Base-by-base conservation (phyloP, 2,888 invertebrate species). In the Cerceris rybyensis region DNA sequence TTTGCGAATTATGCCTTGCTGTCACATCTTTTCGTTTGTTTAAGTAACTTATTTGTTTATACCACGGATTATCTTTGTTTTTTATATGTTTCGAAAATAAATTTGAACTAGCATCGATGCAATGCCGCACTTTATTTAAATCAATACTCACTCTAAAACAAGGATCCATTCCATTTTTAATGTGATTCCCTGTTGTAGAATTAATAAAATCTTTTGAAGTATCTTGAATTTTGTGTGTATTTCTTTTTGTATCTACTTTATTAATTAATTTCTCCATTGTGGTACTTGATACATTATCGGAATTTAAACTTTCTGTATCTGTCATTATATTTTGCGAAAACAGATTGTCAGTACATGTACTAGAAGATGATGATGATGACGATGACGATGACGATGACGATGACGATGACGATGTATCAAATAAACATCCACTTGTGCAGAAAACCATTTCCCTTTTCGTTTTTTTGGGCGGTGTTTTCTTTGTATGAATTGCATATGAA, bases 81-180 rank as follows among this genome's bases (percentile, higher is more conserved):
- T 13, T 13, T 39, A 49, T 39, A 6, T 11, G 7, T 54, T 81
- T 84, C 17, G 70, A 59, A 75, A 88, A 82, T 46, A 87, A 78
- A 67, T 86, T 72, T 5, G 88, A 83, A 49, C 87, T 88, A 14
- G 73, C 70, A 43, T 80, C 81, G 0, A 91, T 73, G 2, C 89
- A 75, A 11, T 78, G 71, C 52, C 78, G 83, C 69, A 91, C 88
- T 77, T 86, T 90, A 13, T 81, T 77, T 43, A 92, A 79, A 81
- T 92, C 91, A 65, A 91, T 90, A 64, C 90, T 91, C 50, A 92
- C 88, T 86, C 86, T 88, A 55, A 88, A 76, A 43, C 81, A 52
- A 11, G 55, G 57, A 6, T 65, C 42, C 16, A 11, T 49, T 2
- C 13, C 46, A 41, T 4, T 46, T n/a, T 28, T 50, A 0, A 17